Percentiles rank a stretch among this genome's conserved stretches.
Conservation (phyloP, 2,113 vertebrate genomes). For the Oryzias celebensis region DNA sequence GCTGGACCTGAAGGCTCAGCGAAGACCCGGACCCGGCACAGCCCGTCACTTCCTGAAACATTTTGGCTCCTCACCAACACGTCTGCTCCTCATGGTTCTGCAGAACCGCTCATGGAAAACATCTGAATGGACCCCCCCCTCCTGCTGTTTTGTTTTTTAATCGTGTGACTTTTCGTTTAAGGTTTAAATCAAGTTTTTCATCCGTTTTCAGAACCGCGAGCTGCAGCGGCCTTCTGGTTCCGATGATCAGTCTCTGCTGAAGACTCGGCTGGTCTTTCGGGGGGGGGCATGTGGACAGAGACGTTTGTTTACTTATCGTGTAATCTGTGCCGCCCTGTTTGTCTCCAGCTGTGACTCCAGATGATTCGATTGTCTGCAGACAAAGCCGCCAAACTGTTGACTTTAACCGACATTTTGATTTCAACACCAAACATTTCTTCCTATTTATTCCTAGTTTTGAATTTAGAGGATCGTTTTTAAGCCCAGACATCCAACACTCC, state of each 20-base stretch:
- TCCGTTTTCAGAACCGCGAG: constrained; percentile 18
- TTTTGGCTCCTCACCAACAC: constrained; percentile 49
- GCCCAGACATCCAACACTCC: too few species aligned
- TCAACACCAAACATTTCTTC: too few species aligned
- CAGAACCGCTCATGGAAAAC: constrained; percentile 43
- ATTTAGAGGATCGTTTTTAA: too few species aligned
- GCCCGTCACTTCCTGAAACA: constrained; percentile 55
- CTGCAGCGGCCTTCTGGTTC: constrained; percentile 46
- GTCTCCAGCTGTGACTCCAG: too few species aligned
- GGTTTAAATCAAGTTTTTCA: constrained; percentile 42
- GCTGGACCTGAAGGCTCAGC: constrained; percentile 49
- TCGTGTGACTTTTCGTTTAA: constrained; percentile 36
- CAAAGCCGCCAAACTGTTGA: too few species aligned
- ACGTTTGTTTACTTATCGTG: too few species aligned
- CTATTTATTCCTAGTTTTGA: too few species aligned
- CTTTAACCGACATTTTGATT: too few species aligned
- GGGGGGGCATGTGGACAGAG: too few species aligned
- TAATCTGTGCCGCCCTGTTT: too few species aligned
- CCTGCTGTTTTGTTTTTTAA: constrained; percentile 20
- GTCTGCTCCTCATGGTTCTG: constrained; percentile 39
- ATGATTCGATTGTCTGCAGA: too few species aligned
- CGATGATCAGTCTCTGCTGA: neutral
- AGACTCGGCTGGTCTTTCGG: too few species aligned
- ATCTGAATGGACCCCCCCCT: constrained; percentile 25
- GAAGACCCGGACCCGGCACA: constrained; percentile 20